Evolutionary conservation across 1,140 invertebrate species (phyloP).

Genomic region (Aporrectodea caliginosa): DNA sequence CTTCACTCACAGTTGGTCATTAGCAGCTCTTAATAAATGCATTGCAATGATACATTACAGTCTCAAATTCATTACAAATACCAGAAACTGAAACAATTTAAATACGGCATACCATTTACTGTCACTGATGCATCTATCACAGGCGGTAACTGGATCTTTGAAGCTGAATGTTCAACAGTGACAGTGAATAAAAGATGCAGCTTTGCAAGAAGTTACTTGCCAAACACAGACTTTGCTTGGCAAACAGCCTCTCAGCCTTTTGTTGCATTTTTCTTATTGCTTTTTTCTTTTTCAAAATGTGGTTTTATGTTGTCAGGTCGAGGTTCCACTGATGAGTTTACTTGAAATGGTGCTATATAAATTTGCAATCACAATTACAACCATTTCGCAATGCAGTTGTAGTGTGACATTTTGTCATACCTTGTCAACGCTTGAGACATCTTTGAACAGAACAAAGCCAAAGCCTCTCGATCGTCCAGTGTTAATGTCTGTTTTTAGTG

Average conservation of each 20-base stretch:
- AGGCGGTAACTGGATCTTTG: too few relatives aligned
- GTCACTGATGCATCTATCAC: too few relatives aligned
- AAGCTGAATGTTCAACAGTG: too few relatives aligned
- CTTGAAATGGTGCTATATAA: too few relatives aligned
- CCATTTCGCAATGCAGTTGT: background rate
- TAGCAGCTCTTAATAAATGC: too few relatives aligned
- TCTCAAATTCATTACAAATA: too few relatives aligned
- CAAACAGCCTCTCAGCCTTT: background rate
- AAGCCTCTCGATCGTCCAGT: constrained; percentile 88
- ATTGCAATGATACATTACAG: too few relatives aligned
- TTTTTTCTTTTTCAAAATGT: background rate
- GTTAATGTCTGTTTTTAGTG: constrained; percentile 94
- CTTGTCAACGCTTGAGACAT: constrained; percentile 61
- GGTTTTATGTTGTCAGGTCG: background rate
- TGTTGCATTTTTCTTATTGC: background rate
- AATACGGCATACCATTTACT: too few relatives aligned
- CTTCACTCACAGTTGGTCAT: too few relatives aligned
- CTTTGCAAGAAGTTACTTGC: background rate
- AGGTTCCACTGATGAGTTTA: background rate
- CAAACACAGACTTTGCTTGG: background rate
- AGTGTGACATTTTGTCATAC: constrained; percentile 50
- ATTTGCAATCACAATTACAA: too few relatives aligned
- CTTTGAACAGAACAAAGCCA: constrained; percentile 90
- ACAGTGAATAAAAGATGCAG: too few relatives aligned
- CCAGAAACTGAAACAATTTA: too few relatives aligned